Evolutionary conservation across 2,113 vertebrate species (phyloP).

Genomic region (Percopsis transmontana): DNA sequence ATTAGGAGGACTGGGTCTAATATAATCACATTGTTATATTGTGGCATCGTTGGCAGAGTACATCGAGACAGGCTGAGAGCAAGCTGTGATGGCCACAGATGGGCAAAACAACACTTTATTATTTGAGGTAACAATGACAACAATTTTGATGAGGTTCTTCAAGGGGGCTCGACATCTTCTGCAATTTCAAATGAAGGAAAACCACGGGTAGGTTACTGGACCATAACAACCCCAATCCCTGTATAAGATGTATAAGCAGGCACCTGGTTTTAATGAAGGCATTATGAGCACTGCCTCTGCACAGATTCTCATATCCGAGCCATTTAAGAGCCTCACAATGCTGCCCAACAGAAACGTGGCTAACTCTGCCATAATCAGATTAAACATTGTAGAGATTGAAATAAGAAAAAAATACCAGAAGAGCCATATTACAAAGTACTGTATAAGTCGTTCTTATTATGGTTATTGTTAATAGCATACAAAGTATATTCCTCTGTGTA

Average conservation of each 20-base stretch:
- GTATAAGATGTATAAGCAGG: conserved; percentile 42
- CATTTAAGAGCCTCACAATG: conserved; percentile 9
- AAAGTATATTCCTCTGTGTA: too few relatives aligned
- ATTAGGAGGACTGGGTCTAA: not conserved
- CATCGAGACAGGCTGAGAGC: not conserved
- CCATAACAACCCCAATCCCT: conserved; percentile 34
- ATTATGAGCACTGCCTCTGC: conserved; percentile 47
- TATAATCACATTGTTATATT: conserved; percentile 6
- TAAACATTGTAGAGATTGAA: not conserved
- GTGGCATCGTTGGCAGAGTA: not conserved
- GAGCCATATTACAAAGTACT: too few relatives aligned
- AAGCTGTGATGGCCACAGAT: not conserved
- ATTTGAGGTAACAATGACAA: not conserved
- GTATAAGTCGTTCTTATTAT: too few relatives aligned
- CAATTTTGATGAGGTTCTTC: not conserved
- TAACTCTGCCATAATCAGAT: conserved; percentile 55
- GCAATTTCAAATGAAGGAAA: conserved; percentile 19
- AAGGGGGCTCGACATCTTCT: conserved; percentile 18
- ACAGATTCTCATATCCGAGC: conserved; percentile 59
- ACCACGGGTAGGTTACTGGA: conserved; percentile 14
- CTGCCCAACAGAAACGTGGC: conserved; percentile 52
- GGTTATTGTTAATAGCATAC: too few relatives aligned
- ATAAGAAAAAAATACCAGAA: too few relatives aligned
- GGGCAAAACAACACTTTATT: conserved; percentile 1
- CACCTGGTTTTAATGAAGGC: conserved; percentile 46